Conservation (phyloP, 2,888 invertebrate species). For the Gnatocerus cornutus region DNA sequence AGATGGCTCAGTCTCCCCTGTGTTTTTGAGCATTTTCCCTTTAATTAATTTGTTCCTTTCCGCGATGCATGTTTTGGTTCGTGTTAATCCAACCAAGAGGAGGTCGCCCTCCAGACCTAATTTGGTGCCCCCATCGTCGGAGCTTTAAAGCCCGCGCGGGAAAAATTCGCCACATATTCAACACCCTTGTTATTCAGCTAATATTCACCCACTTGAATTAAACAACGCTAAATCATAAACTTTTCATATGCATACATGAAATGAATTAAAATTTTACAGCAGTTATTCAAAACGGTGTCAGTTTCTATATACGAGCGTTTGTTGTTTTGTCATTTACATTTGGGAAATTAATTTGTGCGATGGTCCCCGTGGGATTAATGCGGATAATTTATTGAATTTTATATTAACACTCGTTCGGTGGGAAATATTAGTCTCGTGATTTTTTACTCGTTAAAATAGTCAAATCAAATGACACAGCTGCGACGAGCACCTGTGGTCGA, state of each 20-base stretch:
- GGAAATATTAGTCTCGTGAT: conserved; percentile 36
- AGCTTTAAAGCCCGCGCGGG: conserved; percentile 53
- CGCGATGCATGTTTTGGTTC: conserved; percentile 4
- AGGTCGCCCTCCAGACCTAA: conserved; percentile 19
- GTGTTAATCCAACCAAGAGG: not conserved
- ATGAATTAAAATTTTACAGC: conserved; percentile 70
- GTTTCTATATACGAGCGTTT: conserved; percentile 58
- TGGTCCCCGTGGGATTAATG: conserved; percentile 46
- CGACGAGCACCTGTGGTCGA: too few species aligned
- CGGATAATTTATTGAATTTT: conserved; percentile 53
- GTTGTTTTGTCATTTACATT: conserved; percentile 64
- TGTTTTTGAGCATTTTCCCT: too few species aligned
- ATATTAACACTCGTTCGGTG: conserved; percentile 51
- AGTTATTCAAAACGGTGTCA: conserved; percentile 62
- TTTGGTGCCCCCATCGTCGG: not conserved
- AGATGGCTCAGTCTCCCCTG: too few species aligned
- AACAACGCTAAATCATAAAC: conserved; percentile 65
- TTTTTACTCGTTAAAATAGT: not conserved
- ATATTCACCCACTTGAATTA: conserved; percentile 63
- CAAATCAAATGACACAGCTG: conserved; percentile 1
- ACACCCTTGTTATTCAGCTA: conserved; percentile 50
- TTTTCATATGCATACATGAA: conserved; percentile 68
- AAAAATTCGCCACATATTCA: conserved; percentile 59
- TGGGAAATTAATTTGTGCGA: conserved; percentile 61
- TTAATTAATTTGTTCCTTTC: not conserved